phyloP scores from a whole-genome alignment of 1,140 invertebrate species.

The Plutomurus gul region DNA sequence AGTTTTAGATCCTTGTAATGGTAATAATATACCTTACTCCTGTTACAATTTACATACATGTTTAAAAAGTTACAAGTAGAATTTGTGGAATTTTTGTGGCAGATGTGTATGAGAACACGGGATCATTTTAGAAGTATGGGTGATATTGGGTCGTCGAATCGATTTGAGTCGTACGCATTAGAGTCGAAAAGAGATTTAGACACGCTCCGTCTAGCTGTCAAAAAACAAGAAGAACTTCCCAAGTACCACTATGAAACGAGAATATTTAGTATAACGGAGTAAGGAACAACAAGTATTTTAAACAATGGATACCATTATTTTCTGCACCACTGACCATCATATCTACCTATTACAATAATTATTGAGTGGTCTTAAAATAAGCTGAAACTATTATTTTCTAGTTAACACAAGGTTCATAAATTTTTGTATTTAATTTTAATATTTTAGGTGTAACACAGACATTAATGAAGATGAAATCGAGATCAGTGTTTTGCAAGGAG shows the following conservation, averaged over 20 bases:
- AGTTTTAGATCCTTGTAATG: background rate
- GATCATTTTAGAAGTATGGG: slow-evolving; percentile 91
- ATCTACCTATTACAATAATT: too few relatives aligned
- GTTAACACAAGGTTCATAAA: too few relatives aligned
- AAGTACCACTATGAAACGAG: slow-evolving; percentile 91
- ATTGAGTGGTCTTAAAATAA: background rate
- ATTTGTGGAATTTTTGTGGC: slow-evolving; percentile 56
- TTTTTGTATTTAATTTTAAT: background rate
- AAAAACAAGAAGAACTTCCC: slow-evolving; percentile 67
- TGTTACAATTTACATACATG: background rate
- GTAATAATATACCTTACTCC: background rate
- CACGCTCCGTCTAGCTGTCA: slow-evolving; percentile 73
- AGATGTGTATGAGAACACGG: slow-evolving; percentile 81
- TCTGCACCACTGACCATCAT: too few relatives aligned
- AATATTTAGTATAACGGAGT: slow-evolving; percentile 53
- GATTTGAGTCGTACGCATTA: slow-evolving; percentile 84
- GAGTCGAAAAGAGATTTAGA: slow-evolving; percentile 87
- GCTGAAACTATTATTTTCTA: background rate
- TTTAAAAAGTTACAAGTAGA: background rate
- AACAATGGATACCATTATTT: too few relatives aligned
- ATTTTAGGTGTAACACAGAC: slow-evolving; percentile 79
- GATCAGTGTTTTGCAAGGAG: slow-evolving; percentile 80
- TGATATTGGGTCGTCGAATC: slow-evolving; percentile 86
- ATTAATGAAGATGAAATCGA: slow-evolving; percentile 89
- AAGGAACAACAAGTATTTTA: too few relatives aligned